Evolutionary conservation across 2,888 invertebrate genomes (phyloP).

Genomic region (Hirtodrosophila confusa): DNA sequence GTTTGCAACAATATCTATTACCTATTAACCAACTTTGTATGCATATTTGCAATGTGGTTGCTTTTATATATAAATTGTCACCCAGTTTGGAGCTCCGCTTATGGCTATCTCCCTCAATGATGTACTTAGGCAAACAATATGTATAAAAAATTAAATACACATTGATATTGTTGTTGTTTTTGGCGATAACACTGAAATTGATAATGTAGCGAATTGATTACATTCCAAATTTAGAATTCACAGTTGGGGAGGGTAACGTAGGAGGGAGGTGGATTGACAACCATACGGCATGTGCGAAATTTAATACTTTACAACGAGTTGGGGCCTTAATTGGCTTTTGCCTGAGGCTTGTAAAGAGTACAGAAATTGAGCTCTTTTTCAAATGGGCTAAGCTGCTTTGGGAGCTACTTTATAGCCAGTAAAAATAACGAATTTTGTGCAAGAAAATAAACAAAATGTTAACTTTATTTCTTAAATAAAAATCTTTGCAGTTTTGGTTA

Average conservation of each 20-base stretch:
- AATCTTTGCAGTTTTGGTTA: neutral
- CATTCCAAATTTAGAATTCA: conserved; percentile 18
- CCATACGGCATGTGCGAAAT: neutral
- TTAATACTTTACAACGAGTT: conserved; percentile 10
- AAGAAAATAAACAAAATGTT: no score
- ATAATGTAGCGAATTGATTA: conserved; percentile 43
- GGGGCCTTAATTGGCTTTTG: conserved; percentile 33
- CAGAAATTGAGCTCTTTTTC: conserved; percentile 2
- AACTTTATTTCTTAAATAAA: neutral
- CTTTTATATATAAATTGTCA: neutral
- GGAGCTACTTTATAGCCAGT: neutral
- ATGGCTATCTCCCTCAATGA: conserved; percentile 14
- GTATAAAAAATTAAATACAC: conserved; percentile 1
- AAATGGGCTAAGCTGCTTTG: conserved; percentile 3
- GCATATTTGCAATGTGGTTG: no score
- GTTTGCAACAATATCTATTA: no score
- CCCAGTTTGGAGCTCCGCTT: conserved; percentile 6
- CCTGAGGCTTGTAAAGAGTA: neutral
- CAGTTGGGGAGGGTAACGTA: neutral
- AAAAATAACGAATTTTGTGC: neutral
- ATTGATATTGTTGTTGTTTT: conserved; percentile 21
- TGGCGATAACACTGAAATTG: conserved; percentile 41
- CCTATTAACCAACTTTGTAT: no score
- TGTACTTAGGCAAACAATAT: conserved; percentile 4
- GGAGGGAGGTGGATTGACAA: no score